Evolutionary conservation across 2,797 vertebrate species (phyloP).

Genomic region (Gambelia wislizenii): DNA sequence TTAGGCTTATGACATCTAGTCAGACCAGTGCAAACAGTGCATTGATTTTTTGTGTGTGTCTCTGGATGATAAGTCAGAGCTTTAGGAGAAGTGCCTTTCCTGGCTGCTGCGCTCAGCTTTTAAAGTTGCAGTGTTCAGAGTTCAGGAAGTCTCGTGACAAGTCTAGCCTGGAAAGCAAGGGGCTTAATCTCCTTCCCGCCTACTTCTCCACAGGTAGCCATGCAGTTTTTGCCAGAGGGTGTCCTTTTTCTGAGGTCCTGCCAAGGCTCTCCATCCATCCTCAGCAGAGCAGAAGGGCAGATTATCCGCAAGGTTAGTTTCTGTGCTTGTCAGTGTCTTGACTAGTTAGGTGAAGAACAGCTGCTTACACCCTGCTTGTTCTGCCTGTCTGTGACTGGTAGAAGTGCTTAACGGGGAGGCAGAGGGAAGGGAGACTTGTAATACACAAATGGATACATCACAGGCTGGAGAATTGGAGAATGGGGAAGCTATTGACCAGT

Average conservation of each 20-base stretch:
- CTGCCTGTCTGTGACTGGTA: neutral
- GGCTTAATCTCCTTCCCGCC: conserved; percentile 30
- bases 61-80: neutral
- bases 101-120: neutral
- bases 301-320: no score
- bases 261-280: neutral
- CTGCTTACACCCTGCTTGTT: neutral
- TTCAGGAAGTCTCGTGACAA: conserved; percentile 63
- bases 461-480: neutral
- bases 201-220: neutral
- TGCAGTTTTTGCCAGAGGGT: neutral
- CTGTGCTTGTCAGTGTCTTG: fast-evolving
- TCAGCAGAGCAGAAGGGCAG: neutral
- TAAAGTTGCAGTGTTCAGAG: conserved; percentile 31
- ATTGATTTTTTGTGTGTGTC: neutral
- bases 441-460: neutral
- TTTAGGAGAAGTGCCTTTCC: neutral
- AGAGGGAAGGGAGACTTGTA: no score
- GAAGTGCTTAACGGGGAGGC: neutral
- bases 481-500: neutral
- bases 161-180: fast-evolving
- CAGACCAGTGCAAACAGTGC: neutral
- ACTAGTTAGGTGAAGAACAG: neutral
- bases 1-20: neutral
- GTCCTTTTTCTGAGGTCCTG: neutral